Conservation (phyloP, 2,797 vertebrate species). For the Sparidentex hasta region DNA sequence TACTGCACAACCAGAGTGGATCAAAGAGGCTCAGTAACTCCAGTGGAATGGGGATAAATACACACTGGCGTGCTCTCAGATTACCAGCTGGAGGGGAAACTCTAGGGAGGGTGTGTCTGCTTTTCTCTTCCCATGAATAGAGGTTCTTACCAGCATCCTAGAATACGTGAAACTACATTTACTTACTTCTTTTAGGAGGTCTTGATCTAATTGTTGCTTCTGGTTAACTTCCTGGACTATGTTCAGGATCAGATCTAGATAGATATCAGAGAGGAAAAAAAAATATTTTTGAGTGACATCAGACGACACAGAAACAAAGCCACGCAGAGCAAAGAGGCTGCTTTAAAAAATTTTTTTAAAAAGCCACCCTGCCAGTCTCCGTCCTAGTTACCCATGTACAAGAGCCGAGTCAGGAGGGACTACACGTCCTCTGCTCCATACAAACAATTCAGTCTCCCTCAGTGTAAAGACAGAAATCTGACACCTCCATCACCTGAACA, state of each 20-base stretch:
- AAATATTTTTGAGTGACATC: neutral
- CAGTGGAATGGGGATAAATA: conserved; percentile 8
- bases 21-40: conserved; percentile 31
- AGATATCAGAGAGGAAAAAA: conserved; percentile 10
- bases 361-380: neutral
- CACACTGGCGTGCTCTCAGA: conserved; percentile 42
- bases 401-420: conserved; percentile 20
- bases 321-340: too few relatives aligned
- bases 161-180: neutral
- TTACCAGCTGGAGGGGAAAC: conserved; percentile 24
- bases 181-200: conserved; percentile 61
- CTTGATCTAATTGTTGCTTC: neutral
- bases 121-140: neutral
- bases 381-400: neutral
- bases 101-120: conserved; percentile 16
- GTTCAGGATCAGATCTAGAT: conserved; percentile 61
- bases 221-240: neutral
- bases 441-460: conserved; percentile 51
- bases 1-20: conserved; percentile 23
- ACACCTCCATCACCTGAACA: conserved; percentile 57
- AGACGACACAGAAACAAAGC: neutral
- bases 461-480: conserved; percentile 65
- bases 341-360: neutral
- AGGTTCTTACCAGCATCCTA: neutral
- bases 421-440: conserved; percentile 22